Percentiles rank a stretch among this genome's conserved stretches.
These are phyloP conservation scores for Myathropa florea DNA, from an alignment of 2,888 invertebrate genomes.

Conservation along the genomic window DNA sequence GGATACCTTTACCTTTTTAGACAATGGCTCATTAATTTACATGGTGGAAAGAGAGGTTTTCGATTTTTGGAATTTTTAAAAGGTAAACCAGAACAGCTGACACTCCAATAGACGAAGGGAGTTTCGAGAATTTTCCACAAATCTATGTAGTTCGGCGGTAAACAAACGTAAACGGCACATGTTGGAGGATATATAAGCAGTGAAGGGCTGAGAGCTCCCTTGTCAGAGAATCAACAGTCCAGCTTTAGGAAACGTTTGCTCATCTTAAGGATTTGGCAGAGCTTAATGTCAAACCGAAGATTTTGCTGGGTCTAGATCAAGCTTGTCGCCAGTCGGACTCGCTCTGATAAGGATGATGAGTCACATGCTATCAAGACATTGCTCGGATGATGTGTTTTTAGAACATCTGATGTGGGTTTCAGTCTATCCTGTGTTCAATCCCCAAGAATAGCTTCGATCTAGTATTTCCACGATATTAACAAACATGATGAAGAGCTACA, in stretches of 20 bases:
- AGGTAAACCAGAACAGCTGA: slow-evolving; percentile 18
- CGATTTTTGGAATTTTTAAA: slow-evolving; percentile 7
- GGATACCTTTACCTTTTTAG: no score
- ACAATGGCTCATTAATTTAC: no score
- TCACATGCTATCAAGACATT: no score
- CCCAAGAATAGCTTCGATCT: not conserved
- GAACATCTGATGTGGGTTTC: not conserved
- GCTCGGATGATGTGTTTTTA: slow-evolving; percentile 33
- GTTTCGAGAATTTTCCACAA: no score
- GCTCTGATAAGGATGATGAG: no score
- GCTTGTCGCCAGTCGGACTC: no score
- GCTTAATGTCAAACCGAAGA: no score
- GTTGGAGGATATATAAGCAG: no score
- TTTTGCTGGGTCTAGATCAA: no score
- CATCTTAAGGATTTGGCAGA: no score
- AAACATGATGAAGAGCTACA: slow-evolving; percentile 23
- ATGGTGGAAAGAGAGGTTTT: slow-evolving; percentile 31
- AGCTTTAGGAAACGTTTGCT: not conserved
- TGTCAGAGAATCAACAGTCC: not conserved
- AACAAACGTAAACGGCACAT: slow-evolving; percentile 2
- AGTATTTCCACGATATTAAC: not conserved
- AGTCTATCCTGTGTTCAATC: not conserved
- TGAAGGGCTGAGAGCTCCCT: no score
- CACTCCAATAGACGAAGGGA: slow-evolving; percentile 6
- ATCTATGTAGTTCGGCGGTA: no score